Evolutionary conservation across 2,113 vertebrate genomes (phyloP), one percentile per base, ranked within the genome.

Genomic region (Gasterosteus aculeatus): DNA sequence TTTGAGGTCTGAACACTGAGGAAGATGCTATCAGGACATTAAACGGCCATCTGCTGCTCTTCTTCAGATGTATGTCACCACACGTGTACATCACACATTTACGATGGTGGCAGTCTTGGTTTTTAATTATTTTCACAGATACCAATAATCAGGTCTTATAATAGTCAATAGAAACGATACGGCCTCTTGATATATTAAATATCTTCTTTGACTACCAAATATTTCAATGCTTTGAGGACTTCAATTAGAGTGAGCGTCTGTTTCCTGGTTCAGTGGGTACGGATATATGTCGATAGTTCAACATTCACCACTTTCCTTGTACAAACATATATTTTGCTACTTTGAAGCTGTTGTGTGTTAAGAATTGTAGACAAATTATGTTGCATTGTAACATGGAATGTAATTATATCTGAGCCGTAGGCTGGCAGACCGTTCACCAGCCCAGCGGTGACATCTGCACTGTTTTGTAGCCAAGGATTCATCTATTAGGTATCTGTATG

Each of bases 21-120:
- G 77, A 68, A 62, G 54, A 80, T 44, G 3, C 22, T 82, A 84
- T 73, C 75, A 2, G 29, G 59, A 84, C 49, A 90, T 78, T 31
- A 90, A 87, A 80, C 46, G 10, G 7, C 76, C 86, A 84, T 82
- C 85, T 88, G 85, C 75, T 73, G 29, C 72, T 63, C 35, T 33
- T 65, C 31, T 38, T 56, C 61, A 46, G 51, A 71, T 10, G 11
- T 57, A 16, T 2, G 26, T 2, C 15, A 51, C 10, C 10, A 59
- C 71, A 46, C 63, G 1, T 29, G 57, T 9, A 53, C 68, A 59
- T 56, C 65, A 46, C 65, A 46, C 46, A 26, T 22, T 46, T 26
- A 44, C 53, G 19, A 18, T 1, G 14, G n/a, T 8, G 15, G 44
- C 46, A 22, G 29, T 1, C 11, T 10, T 61, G 38, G 2, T 72